A percentile compares a stretch with the other conserved stretches of the same genome.
phyloP scores from a whole-genome alignment of 2,797 vertebrate genomes.

The Pristis pectinata region DNA sequence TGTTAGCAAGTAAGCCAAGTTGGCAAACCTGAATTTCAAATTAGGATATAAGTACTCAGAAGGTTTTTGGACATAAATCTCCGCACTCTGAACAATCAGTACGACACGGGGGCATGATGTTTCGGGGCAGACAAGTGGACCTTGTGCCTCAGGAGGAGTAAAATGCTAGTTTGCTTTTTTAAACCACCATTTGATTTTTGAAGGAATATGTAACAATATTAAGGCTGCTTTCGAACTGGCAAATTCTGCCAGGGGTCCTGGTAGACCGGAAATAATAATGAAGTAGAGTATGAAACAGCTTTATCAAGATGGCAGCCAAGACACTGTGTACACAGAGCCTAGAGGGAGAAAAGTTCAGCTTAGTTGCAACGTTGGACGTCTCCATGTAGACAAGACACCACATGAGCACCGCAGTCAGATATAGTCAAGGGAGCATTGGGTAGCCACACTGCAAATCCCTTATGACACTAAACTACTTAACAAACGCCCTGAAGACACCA shows the following conservation, averaged over 20 bases:
- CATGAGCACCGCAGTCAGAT: not conserved
- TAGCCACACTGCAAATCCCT: not conserved
- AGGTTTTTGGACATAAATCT: not conserved
- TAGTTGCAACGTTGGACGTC: not conserved
- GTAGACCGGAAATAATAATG: not conserved
- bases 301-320: conserved; percentile 34
- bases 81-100: not conserved
- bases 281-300: not conserved
- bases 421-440: conserved; percentile 13
- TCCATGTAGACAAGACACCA: not conserved
- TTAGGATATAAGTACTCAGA: not conserved
- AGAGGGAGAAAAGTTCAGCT: not conserved
- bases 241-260: not conserved
- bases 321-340: not conserved
- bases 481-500: not conserved
- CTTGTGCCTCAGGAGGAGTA: not conserved
- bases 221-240: not conserved
- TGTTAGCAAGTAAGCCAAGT: not conserved
- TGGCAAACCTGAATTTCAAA: not conserved
- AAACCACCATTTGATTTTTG: not conserved
- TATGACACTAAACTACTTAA: conserved; percentile 33
- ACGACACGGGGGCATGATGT: not conserved
- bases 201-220: not conserved
- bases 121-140: not conserved
- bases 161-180: not conserved